Conservation (phyloP, 2,113 vertebrate genomes). For the Laticauda colubrina region DNA sequence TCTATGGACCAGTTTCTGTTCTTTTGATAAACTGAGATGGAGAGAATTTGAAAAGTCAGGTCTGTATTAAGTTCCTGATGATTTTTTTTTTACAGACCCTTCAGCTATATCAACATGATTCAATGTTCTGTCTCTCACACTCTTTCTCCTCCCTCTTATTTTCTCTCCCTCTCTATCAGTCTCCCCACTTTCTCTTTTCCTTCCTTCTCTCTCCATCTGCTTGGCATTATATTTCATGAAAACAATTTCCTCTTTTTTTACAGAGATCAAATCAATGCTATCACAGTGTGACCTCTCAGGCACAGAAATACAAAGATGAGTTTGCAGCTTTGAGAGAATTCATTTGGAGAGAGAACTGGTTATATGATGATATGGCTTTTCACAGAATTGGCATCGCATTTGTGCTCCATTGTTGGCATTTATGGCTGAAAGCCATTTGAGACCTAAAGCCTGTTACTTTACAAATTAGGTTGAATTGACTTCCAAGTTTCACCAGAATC, state of each 20-base stretch:
- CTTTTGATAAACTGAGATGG: neutral
- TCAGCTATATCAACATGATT: neutral
- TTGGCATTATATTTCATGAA: neutral
- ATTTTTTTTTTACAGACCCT: neutral
- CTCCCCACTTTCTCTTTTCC: no score
- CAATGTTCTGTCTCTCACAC: no score
- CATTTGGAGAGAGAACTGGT: neutral
- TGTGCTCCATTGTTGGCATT: fast-evolving
- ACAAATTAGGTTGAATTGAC: neutral
- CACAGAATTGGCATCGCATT: neutral
- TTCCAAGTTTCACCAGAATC: neutral
- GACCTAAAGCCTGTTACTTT: neutral
- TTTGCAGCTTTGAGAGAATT: neutral
- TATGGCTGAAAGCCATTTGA: constrained; percentile 4
- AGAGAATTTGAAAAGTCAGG: neutral
- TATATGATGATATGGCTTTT: neutral
- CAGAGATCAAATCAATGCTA: neutral
- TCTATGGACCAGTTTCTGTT: neutral
- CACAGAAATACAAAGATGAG: neutral
- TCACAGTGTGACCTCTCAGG: neutral
- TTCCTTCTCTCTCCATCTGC: neutral
- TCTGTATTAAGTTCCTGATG: neutral
- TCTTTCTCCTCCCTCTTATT: no score
- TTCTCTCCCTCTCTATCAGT: no score
- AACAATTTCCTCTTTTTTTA: neutral